Conservation (phyloP, 2,113 vertebrate species). For the Haemorhous mexicanus region DNA sequence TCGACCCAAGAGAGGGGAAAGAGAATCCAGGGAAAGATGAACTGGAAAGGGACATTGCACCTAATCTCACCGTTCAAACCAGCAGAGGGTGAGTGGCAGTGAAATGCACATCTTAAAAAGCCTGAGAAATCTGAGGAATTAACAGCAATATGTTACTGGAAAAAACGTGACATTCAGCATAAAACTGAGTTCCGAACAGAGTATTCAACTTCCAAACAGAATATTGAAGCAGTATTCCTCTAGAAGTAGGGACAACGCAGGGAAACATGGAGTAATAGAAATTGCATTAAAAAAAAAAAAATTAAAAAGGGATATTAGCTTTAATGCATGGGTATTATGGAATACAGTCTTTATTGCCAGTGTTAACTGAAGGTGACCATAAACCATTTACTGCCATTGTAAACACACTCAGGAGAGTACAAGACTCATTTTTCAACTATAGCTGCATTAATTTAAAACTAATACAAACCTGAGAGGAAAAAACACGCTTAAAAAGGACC, state of each 20-base stretch:
- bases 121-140: not conserved
- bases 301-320: accelerated
- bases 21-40: not conserved
- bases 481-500: not conserved
- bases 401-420: not conserved
- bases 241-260: not conserved
- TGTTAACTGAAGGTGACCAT: not conserved
- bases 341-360: not conserved
- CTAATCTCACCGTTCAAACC: not conserved
- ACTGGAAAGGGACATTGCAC: not conserved
- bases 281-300: not conserved
- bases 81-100: not conserved
- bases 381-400: not conserved
- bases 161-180: not conserved
- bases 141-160: not conserved
- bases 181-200: not conserved
- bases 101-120: not conserved
- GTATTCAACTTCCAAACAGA: not conserved
- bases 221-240: not conserved
- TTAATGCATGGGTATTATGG: not conserved
- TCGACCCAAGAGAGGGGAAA: not conserved
- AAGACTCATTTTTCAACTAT: not conserved
- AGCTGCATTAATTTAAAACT: not conserved
- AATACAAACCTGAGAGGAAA: not conserved
- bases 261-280: not conserved